Conservation (phyloP, 2,797 vertebrate species). For the Bradypus variegatus region DNA sequence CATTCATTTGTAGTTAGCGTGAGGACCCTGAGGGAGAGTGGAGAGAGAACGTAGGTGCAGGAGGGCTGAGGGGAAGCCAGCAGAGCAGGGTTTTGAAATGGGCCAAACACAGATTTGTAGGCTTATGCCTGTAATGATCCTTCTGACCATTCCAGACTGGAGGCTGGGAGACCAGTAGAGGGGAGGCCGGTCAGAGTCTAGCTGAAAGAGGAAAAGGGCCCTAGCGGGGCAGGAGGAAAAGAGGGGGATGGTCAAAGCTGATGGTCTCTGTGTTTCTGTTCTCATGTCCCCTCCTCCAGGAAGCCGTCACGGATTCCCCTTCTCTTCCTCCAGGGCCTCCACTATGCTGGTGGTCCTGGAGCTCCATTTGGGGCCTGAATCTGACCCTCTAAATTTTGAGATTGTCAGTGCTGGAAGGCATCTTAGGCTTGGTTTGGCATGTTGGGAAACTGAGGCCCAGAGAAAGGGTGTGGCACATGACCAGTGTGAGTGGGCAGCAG, state of each 20-base stretch:
- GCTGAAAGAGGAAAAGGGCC: constrained; percentile 19
- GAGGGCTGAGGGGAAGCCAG: neutral
- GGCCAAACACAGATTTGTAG: neutral
- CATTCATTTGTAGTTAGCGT: neutral
- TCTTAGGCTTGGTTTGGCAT: neutral
- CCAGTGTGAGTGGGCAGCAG: neutral
- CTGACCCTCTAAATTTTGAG: neutral
- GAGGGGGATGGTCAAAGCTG: neutral
- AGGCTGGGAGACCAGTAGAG: neutral
- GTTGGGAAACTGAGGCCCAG: constrained; percentile 20
- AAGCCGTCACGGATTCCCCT: constrained; percentile 19
- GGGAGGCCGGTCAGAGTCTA: neutral
- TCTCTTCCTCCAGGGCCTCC: neutral
- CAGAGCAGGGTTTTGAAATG: neutral
- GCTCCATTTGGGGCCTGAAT: neutral
- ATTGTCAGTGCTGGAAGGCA: neutral
- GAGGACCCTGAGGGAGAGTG: neutral
- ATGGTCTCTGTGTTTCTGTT: neutral
- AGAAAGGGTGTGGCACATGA: neutral
- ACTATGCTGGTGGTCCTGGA: neutral
- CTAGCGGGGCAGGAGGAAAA: neutral
- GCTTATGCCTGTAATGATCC: neutral
- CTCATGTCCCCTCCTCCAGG: neutral
- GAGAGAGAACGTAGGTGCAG: fast-evolving
- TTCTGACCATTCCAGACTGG: neutral